Percentiles rank a stretch among this genome's conserved stretches.
phyloP scores from a whole-genome alignment of 1,140 invertebrate species.

The Maniola jurtina region DNA sequence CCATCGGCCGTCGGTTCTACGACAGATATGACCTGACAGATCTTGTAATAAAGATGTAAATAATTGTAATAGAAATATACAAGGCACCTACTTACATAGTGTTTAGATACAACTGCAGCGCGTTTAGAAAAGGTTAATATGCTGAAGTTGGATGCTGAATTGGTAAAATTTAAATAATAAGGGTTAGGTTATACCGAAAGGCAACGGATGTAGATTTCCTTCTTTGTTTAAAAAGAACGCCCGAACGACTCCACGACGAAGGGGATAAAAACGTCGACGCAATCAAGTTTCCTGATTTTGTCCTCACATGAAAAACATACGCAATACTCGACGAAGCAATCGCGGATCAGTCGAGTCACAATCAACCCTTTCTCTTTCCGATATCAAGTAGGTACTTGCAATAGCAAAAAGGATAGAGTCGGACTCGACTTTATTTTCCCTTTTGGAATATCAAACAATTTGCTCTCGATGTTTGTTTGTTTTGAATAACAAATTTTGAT shows the following conservation, averaged over 20 bases:
- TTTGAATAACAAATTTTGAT: background rate
- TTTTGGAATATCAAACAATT: background rate
- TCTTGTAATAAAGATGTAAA: no score
- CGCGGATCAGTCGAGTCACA: constrained; percentile 16
- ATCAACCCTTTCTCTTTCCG: constrained; percentile 21
- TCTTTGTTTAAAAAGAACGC: constrained; percentile 30
- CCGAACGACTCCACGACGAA: constrained; percentile 20
- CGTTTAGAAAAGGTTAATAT: background rate
- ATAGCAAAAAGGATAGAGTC: background rate
- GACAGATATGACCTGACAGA: no score
- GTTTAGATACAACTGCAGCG: background rate
- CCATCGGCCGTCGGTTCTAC: no score
- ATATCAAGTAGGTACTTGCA: background rate
- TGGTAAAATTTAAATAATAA: background rate
- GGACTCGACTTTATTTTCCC: background rate
- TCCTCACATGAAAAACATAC: constrained; percentile 15
- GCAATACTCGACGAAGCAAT: constrained; percentile 27
- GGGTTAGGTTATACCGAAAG: background rate
- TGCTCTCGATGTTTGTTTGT: background rate
- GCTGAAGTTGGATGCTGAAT: background rate
- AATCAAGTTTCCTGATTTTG: constrained; percentile 26
- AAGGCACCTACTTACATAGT: no score
- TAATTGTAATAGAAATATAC: no score
- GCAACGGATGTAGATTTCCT: constrained; percentile 9
- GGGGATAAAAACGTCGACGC: constrained; percentile 30